Evolutionary conservation across 2,888 invertebrate species (phyloP).

Genomic region (Aplocera efformata): DNA sequence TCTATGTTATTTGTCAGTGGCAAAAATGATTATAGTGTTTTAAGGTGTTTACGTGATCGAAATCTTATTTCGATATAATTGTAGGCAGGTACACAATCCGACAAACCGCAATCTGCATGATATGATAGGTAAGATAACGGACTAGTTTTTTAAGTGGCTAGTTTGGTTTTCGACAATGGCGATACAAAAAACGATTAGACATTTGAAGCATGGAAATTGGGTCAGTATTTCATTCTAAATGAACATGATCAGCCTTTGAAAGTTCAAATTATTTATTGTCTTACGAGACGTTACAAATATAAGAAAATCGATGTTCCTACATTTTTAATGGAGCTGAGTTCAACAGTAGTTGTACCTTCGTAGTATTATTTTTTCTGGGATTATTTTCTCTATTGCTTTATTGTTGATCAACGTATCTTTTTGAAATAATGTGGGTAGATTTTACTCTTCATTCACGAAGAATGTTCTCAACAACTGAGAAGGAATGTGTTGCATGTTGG

Average conservation of each 20-base stretch:
- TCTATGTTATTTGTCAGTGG: slow-evolving; percentile 17
- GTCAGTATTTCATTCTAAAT: slow-evolving; percentile 41
- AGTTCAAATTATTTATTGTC: slow-evolving; percentile 35
- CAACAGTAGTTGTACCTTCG: too few species aligned
- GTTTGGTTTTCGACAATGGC: slow-evolving; percentile 47
- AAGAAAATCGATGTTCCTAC: neutral
- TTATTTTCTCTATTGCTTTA: too few species aligned
- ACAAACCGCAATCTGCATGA: slow-evolving; percentile 50
- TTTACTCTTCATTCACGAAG: too few species aligned
- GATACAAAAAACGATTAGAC: slow-evolving; percentile 51
- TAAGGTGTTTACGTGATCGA: slow-evolving; percentile 42
- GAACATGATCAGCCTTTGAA: slow-evolving; percentile 35
- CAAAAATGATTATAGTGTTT: slow-evolving; percentile 47
- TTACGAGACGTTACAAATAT: slow-evolving; percentile 26
- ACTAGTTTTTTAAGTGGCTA: slow-evolving; percentile 48
- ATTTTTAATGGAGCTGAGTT: too few species aligned
- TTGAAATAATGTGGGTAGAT: too few species aligned
- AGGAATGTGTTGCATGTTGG: too few species aligned
- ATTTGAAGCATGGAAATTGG: slow-evolving; percentile 45
- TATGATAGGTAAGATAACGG: slow-evolving; percentile 49
- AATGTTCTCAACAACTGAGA: too few species aligned
- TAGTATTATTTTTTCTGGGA: too few species aligned
- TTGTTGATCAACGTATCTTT: too few species aligned
- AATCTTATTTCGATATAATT: slow-evolving; percentile 43
- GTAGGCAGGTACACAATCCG: slow-evolving; percentile 52